Evolutionary conservation across 2,888 invertebrate species (phyloP), one percentile per base, ranked within the genome.

Genomic region (Chorisops tibialis): DNA sequence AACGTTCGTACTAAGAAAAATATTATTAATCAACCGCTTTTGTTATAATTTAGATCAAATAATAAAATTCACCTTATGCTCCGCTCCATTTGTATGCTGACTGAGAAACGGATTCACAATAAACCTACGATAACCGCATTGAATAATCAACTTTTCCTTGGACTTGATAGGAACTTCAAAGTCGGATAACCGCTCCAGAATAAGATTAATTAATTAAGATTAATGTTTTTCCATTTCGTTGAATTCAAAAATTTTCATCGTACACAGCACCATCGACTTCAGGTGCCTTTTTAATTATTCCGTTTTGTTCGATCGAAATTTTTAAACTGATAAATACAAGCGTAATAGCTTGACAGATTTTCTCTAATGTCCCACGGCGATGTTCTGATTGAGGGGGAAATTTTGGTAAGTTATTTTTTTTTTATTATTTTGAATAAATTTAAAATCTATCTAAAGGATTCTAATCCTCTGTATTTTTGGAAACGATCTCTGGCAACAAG

Each of bases 331-430:
- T 92, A 96, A 73, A 99, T 96, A 66, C 92, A 85, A 0, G 91
- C 88, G 80, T 92, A 99, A 73, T 99, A 97, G 61, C 81, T 78
- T 0, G 98, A 98, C 21, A 99, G 81, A 80, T 96, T 96, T 81
- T 99, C 98, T 75, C 94, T 93, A 0, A 87, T 81, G 80, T 99
- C 95, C 98, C 98, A 99, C 0, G 90, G 82, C 1, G 96, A 94
- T 0, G 93, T 94, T 67, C 93, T 83, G 64, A 9, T 16, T 45
- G 43, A 18, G 50, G n/a, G 14, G 37, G 38, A 14, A 56, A 50
- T 21, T 21, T 41, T 21, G 30, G 49, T 18, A 24, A 14, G 30
- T 47, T 9, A 5, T 45, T 14, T 43, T 54, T 54, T 62, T 67
- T 78, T 54, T 19, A 14, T 9, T 30, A 52, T 58, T 30, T 6